These are phyloP conservation scores for Megalonaias nervosa DNA, from an alignment of 1,140 invertebrate genomes.

Conservation along the genomic window DNA sequence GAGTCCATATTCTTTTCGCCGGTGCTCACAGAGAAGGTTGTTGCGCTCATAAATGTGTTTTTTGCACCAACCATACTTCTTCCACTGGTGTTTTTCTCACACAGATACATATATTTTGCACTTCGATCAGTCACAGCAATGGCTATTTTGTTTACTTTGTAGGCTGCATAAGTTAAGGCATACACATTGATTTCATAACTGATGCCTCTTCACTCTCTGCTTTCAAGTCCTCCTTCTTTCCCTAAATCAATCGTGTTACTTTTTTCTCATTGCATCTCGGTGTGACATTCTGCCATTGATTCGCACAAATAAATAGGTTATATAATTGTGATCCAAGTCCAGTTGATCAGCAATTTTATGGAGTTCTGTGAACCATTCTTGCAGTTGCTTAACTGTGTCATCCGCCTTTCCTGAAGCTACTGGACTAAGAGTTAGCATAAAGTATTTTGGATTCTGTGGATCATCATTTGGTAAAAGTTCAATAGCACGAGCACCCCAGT, in stretches of 20 bases:
- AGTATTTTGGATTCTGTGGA: conserved; percentile 9
- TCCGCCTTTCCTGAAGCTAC: conserved; percentile 11
- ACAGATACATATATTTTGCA: not conserved
- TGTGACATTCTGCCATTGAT: conserved; percentile 26
- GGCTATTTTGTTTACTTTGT: conserved; percentile 17
- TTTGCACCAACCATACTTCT: conserved; percentile 18
- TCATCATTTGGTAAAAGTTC: conserved; percentile 9
- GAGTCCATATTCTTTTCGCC: conserved; percentile 17
- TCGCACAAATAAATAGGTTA: not conserved
- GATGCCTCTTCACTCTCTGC: not conserved
- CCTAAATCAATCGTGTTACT: conserved; percentile 11
- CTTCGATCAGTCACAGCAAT: conserved; percentile 8
- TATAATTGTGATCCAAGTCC: not conserved
- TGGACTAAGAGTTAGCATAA: conserved; percentile 22
- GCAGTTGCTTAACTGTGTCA: conserved; percentile 12
- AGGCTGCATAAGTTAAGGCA: conserved; percentile 19
- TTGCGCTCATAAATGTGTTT: conserved; percentile 31
- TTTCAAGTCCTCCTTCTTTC: conserved; percentile 10
- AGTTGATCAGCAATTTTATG: conserved; percentile 2
- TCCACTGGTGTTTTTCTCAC: not conserved
- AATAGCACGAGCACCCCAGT: conserved; percentile 15
- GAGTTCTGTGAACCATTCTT: conserved; percentile 13
- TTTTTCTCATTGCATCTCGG: conserved; percentile 18
- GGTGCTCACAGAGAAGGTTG: conserved; percentile 25
- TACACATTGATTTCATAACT: not conserved